Evolutionary conservation across 2,113 vertebrate species (phyloP).

Genomic region (Columba janthina): DNA sequence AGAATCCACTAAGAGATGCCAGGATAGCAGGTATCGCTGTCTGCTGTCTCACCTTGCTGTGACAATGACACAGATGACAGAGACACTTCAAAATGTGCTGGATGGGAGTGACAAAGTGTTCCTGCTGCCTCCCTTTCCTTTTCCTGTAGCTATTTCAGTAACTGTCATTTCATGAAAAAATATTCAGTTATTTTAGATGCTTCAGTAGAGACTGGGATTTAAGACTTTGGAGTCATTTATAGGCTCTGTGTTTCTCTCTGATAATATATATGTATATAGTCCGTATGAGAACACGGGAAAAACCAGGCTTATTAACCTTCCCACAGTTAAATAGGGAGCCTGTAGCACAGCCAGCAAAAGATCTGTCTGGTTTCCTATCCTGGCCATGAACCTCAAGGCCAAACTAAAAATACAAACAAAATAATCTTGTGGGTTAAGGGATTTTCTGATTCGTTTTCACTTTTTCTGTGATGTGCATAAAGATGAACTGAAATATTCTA

Average conservation of each 20-base stretch:
- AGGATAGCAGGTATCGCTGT: background rate
- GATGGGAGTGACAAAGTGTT: background rate
- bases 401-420: conserved; percentile 31
- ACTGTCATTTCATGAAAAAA: background rate
- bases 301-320: conserved; percentile 1
- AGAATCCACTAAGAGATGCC: background rate
- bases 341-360: conserved; percentile 9
- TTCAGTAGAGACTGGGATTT: background rate
- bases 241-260: background rate
- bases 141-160: background rate
- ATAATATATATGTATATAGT: background rate
- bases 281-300: conserved; percentile 19
- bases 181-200: background rate
- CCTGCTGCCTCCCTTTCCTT: background rate
- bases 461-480: background rate
- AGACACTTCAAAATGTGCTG: background rate
- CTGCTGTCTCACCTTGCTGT: background rate
- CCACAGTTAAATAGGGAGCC: background rate
- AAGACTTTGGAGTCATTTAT: background rate
- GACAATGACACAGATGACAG: background rate
- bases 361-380: conserved; percentile 15
- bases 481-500: background rate
- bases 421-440: background rate
- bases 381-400: background rate
- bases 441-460: background rate